Conservation (phyloP, 2,888 invertebrate species). For the Nymphalis urticae region DNA sequence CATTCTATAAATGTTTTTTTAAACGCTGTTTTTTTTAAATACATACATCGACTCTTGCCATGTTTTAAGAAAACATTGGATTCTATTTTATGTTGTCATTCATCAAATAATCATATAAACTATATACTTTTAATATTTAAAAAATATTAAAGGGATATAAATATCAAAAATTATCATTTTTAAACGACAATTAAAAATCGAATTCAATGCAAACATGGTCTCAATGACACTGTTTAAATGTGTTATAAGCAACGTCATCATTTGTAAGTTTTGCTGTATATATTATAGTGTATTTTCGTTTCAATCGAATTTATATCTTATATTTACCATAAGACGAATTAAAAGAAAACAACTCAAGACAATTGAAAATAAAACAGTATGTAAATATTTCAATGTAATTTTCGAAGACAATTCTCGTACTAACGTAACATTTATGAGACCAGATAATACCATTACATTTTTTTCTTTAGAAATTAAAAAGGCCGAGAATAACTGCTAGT, state of each 20-base stretch:
- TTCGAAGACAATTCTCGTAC: not conserved
- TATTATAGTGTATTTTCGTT: conserved; percentile 9
- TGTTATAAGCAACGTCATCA: not conserved
- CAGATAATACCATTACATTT: not conserved
- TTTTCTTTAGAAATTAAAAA: not conserved
- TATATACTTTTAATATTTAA: conserved; percentile 1
- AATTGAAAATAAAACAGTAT: not conserved
- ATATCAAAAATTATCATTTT: not conserved
- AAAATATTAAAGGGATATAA: not conserved
- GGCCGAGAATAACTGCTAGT: conserved; percentile 17
- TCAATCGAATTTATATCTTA: conserved; percentile 10
- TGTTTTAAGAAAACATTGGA: conserved; percentile 41
- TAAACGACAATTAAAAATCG: not conserved
- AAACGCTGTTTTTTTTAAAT: not conserved
- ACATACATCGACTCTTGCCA: conserved; percentile 50
- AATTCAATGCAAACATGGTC: not conserved
- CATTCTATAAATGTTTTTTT: too few relatives aligned
- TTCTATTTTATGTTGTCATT: conserved; percentile 7
- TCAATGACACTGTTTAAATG: not conserved
- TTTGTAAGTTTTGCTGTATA: conserved; percentile 18
- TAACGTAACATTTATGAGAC: not conserved
- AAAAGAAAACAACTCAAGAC: not conserved
- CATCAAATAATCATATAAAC: not conserved
- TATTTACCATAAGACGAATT: not conserved
- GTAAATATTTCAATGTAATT: not conserved